Percentiles rank a stretch among this genome's conserved stretches.
Conservation (phyloP, 2,888 invertebrate genomes). For the Orchestes rusci region DNA sequence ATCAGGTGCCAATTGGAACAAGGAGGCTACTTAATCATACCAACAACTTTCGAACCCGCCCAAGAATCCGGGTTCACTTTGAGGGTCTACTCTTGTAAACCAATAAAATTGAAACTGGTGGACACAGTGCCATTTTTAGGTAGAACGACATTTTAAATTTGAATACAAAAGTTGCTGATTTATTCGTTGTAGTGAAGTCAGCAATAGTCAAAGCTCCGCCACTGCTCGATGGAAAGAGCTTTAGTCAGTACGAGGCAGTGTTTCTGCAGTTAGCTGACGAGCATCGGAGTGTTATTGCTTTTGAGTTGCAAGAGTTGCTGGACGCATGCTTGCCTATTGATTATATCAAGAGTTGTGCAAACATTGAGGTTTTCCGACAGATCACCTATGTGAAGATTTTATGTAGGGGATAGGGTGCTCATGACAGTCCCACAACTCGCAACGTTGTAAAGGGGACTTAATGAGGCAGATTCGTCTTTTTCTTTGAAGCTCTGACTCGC, state of each 20-base stretch:
- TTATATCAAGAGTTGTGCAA: constrained; percentile 90
- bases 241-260: constrained; percentile 81
- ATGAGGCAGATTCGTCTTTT: too few relatives aligned
- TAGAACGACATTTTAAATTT: constrained; percentile 1
- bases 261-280: constrained; percentile 87
- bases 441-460: too few relatives aligned
- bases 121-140: constrained; percentile 61
- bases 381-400: too few relatives aligned
- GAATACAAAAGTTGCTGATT: too few relatives aligned
- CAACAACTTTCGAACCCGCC: constrained; percentile 86
- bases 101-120: constrained; percentile 66
- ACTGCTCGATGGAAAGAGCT: constrained; percentile 61
- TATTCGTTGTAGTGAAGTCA: constrained; percentile 46
- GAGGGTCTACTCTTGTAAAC: constrained; percentile 70
- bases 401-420: too few relatives aligned
- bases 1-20: constrained; percentile 40
- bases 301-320: constrained; percentile 81
- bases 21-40: constrained; percentile 69
- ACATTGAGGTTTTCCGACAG: constrained; percentile 85
- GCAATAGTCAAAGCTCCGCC: constrained; percentile 71
- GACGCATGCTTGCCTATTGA: constrained; percentile 90
- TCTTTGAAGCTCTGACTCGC: too few relatives aligned
- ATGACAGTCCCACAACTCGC: too few relatives aligned
- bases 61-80: constrained; percentile 86
- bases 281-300: constrained; percentile 82